A percentile compares a stretch with the other conserved stretches of the same genome.
Evolutionary conservation across 2,797 vertebrate species (phyloP).

Genomic region (Channallabes apus): DNA sequence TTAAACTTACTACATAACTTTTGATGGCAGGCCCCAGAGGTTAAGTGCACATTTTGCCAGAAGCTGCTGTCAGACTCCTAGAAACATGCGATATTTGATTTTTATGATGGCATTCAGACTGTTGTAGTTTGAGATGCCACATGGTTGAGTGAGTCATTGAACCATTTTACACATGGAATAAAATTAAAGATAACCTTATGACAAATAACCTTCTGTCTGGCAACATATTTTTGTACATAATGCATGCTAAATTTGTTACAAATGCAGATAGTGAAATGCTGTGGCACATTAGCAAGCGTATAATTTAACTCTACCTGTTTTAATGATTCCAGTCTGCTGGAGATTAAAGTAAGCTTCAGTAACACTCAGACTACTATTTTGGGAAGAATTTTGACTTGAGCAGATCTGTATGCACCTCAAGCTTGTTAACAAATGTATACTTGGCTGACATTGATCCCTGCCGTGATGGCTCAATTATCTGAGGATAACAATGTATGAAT

Average conservation of each 20-base stretch:
- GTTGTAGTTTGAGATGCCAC: constrained; percentile 19
- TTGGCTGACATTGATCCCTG: not conserved
- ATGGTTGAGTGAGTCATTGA: constrained; percentile 19
- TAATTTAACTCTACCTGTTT: constrained; percentile 38
- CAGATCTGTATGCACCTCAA: not conserved
- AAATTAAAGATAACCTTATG: constrained; percentile 12
- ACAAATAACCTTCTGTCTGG: constrained; percentile 8
- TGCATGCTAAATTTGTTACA: constrained; percentile 8
- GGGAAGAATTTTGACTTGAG: not conserved
- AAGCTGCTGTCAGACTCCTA: constrained; percentile 26
- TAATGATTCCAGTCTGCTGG: constrained; percentile 4
- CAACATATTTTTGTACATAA: not conserved
- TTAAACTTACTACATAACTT: constrained; percentile 15
- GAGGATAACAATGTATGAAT: not conserved
- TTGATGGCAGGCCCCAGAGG: constrained; percentile 26
- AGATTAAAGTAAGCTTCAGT: not conserved
- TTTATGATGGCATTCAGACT: constrained; percentile 26
- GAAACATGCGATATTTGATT: constrained; percentile 34
- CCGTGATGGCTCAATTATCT: constrained; percentile 6
- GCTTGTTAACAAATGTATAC: constrained; percentile 9
- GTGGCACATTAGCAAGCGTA: constrained; percentile 8
- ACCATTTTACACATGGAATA: constrained; percentile 22
- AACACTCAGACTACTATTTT: constrained; percentile 3
- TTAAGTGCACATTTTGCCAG: constrained; percentile 32
- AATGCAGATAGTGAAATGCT: constrained; percentile 10